A percentile compares a stretch with the other conserved stretches of the same genome.
Conservation (phyloP, 2,888 invertebrate genomes). For the Gasteruption jaculator region DNA sequence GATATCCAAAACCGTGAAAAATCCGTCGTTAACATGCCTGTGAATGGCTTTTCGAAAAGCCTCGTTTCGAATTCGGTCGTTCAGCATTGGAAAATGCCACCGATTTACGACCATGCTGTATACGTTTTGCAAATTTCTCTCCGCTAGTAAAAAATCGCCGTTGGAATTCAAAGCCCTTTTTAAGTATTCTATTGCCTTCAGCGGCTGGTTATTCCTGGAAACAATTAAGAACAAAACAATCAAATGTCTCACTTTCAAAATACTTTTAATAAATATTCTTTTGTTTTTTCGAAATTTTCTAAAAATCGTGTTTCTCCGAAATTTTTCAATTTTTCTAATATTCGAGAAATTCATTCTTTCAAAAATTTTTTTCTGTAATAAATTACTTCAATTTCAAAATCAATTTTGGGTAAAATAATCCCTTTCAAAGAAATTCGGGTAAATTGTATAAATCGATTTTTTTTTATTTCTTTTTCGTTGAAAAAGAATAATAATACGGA, state of each 20-base stretch:
- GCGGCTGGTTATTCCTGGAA: conserved; percentile 55
- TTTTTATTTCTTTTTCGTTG: neutral
- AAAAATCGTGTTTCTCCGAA: too few relatives aligned
- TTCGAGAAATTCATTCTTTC: too few relatives aligned
- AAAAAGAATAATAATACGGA: too few relatives aligned
- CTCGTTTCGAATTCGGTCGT: conserved; percentile 66
- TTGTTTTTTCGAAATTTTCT: too few relatives aligned
- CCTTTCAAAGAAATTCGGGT: neutral
- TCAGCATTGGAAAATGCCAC: conserved; percentile 83
- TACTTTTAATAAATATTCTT: neutral
- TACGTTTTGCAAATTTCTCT: conserved; percentile 65
- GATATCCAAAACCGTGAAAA: conserved; percentile 65
- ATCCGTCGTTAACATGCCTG: conserved; percentile 53
- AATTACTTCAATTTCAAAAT: neutral
- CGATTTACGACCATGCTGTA: conserved; percentile 67
- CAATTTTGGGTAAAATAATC: neutral
- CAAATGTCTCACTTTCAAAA: neutral
- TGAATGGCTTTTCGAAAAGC: conserved; percentile 64
- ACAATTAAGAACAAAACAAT: neutral
- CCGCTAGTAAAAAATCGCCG: conserved; percentile 56
- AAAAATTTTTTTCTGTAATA: too few relatives aligned
- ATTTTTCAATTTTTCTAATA: too few relatives aligned
- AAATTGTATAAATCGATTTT: neutral
- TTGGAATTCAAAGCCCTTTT: conserved; percentile 55
- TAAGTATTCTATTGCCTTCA: conserved; percentile 59